Base-by-base conservation (phyloP, 1,140 invertebrate species). In the Drosophila yakuba region DNA sequence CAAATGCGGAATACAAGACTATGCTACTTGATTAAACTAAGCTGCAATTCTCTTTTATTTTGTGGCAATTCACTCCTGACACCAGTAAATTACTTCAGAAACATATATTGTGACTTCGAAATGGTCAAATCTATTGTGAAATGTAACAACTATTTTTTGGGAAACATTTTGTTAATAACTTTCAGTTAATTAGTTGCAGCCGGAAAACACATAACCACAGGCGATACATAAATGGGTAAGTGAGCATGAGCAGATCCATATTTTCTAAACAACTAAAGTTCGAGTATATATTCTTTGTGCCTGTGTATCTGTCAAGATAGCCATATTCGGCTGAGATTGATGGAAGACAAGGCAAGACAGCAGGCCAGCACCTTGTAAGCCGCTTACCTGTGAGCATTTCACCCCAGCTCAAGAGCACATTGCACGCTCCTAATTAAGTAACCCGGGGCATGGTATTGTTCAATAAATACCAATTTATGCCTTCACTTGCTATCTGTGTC, bases 381-480 rank as follows among this genome's bases (percentile, higher is more conserved):
- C 3, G 66, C 68, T 72, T 72, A 72, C 51, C 51, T 23, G 11
- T n/a, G 36, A 39, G n/a, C 35, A 28, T 39, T 57, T 39, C 63
- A 17, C 51, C 43, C 64, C 35, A 23, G 25, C 25, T 12, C 10
- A 12, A 8, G 8, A 58, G 12, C 50, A 55, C 51, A 62, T 35
- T 51, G 58, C 47, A 51, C 48, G 43, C 47, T 39, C 39, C 68
- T 73, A 73, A 73, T 73, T 73, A 73, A 51, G 56, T 73, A 73
- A 52, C 68, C 68, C 20, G 66, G 38, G 68, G 68, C 52, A 44
- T 35, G 35, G 25, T 54, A 71, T 72, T 72, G 68, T 72, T 72
- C 68, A 72, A 74, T 74, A 74, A 74, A 74, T 74, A 74, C 72
- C 72, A 74, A 74, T 74, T 58, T 67, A 76, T 67, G 62, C 64